Percentiles rank a stretch among this genome's conserved stretches.
phyloP scores from a whole-genome alignment of 1,140 invertebrate genomes.

The Drosophila repletoides region DNA sequence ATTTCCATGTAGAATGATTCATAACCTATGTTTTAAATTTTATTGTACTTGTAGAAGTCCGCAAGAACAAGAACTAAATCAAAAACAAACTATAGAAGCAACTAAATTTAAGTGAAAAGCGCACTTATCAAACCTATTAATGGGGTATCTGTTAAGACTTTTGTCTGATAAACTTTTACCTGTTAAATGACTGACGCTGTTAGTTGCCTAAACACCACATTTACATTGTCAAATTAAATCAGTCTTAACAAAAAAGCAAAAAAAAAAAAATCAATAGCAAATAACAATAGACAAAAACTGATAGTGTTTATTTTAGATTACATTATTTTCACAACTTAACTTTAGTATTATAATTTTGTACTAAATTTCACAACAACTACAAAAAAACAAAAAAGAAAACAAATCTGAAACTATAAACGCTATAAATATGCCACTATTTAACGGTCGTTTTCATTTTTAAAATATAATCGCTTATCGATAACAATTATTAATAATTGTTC shows the following conservation, averaged over 20 bases:
- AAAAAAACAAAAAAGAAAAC: conserved; percentile 38
- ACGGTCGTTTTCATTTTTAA: conserved; percentile 12
- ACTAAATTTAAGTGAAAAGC: conserved; percentile 2
- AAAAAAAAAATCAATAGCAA: not conserved
- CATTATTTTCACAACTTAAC: conserved; percentile 8
- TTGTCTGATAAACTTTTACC: conserved; percentile 30
- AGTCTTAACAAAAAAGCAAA: not conserved
- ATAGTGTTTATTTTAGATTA: conserved; percentile 5
- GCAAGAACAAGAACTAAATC: not conserved
- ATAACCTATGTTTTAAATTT: not conserved
- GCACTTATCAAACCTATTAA: conserved; percentile 1
- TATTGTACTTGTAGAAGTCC: not conserved
- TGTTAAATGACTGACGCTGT: conserved; percentile 29
- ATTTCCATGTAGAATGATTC: conserved; percentile 2
- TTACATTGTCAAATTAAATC: conserved; percentile 23
- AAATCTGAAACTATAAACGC: conserved; percentile 43
- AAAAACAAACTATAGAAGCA: not conserved
- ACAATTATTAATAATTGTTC: conserved; percentile 17
- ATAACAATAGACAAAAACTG: conserved; percentile 4
- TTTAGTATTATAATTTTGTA: conserved; percentile 56
- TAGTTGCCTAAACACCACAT: conserved; percentile 9
- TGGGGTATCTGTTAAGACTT: conserved; percentile 25
- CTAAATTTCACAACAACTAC: conserved; percentile 42
- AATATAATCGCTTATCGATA: conserved; percentile 1
- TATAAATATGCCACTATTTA: conserved; percentile 60